These are phyloP conservation scores for Sebastes oblongus DNA, from an alignment of 2,797 vertebrate species.

Conservation along the genomic window DNA sequence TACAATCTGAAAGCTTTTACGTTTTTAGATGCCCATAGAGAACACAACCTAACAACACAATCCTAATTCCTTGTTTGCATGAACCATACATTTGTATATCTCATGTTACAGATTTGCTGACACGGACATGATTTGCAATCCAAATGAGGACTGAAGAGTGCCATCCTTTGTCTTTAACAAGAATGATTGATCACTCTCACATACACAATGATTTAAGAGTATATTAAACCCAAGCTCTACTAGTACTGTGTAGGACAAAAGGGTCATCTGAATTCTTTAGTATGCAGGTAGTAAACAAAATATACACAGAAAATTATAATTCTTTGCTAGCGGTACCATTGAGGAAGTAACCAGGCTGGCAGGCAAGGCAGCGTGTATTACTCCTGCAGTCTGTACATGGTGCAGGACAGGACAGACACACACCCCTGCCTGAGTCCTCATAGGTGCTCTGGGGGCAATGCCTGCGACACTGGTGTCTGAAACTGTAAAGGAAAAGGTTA, in stretches of 20 bases:
- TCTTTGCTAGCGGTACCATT: constrained; percentile 69
- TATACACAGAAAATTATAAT: not conserved
- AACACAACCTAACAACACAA: constrained; percentile 10
- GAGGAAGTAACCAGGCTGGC: constrained; percentile 81
- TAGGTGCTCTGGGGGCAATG: constrained; percentile 84
- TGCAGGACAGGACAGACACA: constrained; percentile 78
- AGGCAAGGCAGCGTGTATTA: constrained; percentile 77
- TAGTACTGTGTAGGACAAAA: not conserved
- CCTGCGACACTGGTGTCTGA: constrained; percentile 82
- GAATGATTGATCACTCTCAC: constrained; percentile 31
- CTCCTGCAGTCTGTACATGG: constrained; percentile 83
- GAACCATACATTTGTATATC: constrained; percentile 61
- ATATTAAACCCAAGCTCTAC: constrained; percentile 5
- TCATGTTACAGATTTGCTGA: constrained; percentile 48
- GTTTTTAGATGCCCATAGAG: not conserved
- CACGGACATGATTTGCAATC: constrained; percentile 67
- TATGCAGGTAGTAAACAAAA: not conserved
- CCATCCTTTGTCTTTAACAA: constrained; percentile 27
- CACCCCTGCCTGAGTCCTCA: constrained; percentile 71
- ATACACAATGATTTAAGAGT: not conserved
- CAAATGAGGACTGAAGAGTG: constrained; percentile 59
- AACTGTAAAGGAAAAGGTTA: constrained; percentile 64
- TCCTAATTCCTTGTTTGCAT: constrained; percentile 53
- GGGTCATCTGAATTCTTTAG: not conserved
- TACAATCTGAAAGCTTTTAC: not conserved